A percentile compares a stretch with the other conserved stretches of the same genome.
These are phyloP conservation scores for Holothuria leucospilota DNA, from an alignment of 53 echinoderm and acorn worm species.

Conservation along the genomic window DNA sequence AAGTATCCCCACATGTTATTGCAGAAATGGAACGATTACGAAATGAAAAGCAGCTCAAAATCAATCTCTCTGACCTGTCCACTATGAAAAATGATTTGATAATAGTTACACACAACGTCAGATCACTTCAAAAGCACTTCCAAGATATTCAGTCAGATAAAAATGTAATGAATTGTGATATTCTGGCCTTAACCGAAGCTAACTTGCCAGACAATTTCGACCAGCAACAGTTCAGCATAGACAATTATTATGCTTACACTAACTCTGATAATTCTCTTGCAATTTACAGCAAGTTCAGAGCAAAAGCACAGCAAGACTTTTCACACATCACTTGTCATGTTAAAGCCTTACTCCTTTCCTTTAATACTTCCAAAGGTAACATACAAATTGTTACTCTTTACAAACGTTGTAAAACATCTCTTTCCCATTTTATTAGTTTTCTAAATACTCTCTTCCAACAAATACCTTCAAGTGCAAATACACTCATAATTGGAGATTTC, in stretches of 20 bases:
- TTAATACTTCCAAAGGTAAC: neutral
- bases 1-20: constrained; percentile 9
- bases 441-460: neutral
- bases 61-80: neutral
- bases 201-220: neutral
- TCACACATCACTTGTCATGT: neutral
- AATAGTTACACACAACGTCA: neutral
- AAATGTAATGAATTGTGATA: neutral
- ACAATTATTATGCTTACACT: neutral
- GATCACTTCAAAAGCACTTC: neutral
- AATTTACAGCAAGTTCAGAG: too few relatives aligned
- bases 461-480: neutral
- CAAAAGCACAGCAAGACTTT: too few relatives aligned
- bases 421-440: neutral
- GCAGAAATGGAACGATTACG: constrained; percentile 29
- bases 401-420: neutral
- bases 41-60: neutral
- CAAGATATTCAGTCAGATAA: neutral
- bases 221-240: neutral
- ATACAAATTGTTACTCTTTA: constrained; percentile 40
- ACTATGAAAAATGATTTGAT: neutral
- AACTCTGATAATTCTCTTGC: too few relatives aligned
- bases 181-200: neutral
- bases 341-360: neutral
- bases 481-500: constrained; percentile 42